A percentile compares a stretch with the other conserved stretches of the same genome.
These are phyloP conservation scores for Drosophila prolongata DNA, from an alignment of 2,888 invertebrate genomes.

Conservation along the genomic window DNA sequence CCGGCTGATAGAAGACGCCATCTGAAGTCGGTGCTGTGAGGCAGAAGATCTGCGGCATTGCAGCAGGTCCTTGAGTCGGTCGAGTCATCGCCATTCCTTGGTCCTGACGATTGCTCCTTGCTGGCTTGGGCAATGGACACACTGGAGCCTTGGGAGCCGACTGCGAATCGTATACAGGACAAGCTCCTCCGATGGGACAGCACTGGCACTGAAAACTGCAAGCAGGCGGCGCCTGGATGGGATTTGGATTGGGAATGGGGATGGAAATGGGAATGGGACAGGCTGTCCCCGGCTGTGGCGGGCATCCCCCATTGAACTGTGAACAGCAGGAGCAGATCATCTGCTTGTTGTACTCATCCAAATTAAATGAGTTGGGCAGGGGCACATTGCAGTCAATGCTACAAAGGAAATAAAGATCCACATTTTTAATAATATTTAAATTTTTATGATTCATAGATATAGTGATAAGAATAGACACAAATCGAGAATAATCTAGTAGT, in stretches of 20 bases:
- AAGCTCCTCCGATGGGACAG: constrained; percentile 8
- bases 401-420: background rate
- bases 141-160: background rate
- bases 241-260: background rate
- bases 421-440: no score
- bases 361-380: constrained; percentile 49
- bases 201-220: constrained; percentile 15
- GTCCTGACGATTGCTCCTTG: background rate
- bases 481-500: no score
- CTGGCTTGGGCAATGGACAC: background rate
- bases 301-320: constrained; percentile 1
- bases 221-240: constrained; percentile 11
- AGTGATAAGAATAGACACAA: no score
- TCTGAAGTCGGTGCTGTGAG: background rate
- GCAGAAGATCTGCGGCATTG: constrained; percentile 21
- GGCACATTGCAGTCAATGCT: constrained; percentile 64
- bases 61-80: background rate
- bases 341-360: constrained; percentile 38
- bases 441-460: no score
- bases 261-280: background rate
- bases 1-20: constrained; percentile 1
- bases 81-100: background rate
- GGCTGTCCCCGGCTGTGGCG: background rate
- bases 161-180: constrained; percentile 5
- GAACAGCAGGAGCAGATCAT: constrained; percentile 4